Evolutionary conservation across 2,888 invertebrate species (phyloP), one percentile per base, ranked within the genome.

Genomic region (Leptinotarsa juncta): DNA sequence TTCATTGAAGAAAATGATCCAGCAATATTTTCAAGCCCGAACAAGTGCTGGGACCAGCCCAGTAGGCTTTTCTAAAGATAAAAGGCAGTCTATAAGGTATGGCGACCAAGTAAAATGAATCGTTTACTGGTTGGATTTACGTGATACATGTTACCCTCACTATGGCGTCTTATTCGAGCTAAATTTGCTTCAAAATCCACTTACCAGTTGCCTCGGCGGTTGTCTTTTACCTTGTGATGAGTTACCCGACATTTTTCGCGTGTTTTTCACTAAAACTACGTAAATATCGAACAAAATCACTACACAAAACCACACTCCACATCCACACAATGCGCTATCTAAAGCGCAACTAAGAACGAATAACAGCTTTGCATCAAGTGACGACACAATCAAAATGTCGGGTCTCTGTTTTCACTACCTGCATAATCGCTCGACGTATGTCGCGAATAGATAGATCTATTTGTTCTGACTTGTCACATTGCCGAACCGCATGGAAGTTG

Each of bases 111-210:
- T 76, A 78, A 72, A 79, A 78, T 77, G 78, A 77, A 75, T 81
- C 77, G 80, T 78, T 73, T 74, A 62, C 77, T 72, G 74, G 72
- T 77, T 80, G 79, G 77, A 79, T 84, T 90, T 91, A 91, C 91
- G 91, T 91, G 91, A 90, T 90, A 89, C 89, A 89, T 89, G 90
- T 90, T 89, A 89, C 89, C 89, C 89, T 89, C 90, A 90, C 90
- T 90, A 91, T 91, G 91, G 91, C 91, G 91, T 90, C 84, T 78
- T 68, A 42, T 70, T 48, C 71, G 70, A 26, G 48, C 48, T 20
- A 55, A 23, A 20, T 57, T 20, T 48, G 69, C 18, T 26, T 20
- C 57, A 79, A 78, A 77, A 72, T 67, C 75, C 88, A 90, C 91
- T 91, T 88, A 92, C 92, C 90, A 92, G 89, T 84, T 91, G 91